phyloP scores from a whole-genome alignment of 2,888 invertebrate genomes.

The Drosophila helvetica region DNA sequence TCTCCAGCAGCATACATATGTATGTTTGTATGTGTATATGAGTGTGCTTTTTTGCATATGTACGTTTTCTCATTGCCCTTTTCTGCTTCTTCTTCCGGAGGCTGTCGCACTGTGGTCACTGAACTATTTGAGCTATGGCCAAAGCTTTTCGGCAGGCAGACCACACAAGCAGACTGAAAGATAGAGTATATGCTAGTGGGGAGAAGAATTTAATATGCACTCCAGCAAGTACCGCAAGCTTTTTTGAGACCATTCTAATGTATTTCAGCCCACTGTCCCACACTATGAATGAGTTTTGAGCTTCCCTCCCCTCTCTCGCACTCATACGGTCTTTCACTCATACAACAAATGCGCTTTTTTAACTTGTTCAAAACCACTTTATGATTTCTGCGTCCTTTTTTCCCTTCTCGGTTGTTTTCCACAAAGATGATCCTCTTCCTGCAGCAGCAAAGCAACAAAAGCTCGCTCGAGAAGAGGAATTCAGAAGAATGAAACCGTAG shows the following conservation, averaged over 20 bases:
- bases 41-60: constrained; percentile 61
- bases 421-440: constrained; percentile 76
- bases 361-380: constrained; percentile 78
- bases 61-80: constrained; percentile 65
- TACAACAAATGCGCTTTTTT: constrained; percentile 54
- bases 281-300: constrained; percentile 69
- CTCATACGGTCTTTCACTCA: background rate
- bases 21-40: constrained; percentile 17
- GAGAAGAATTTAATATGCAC: background rate
- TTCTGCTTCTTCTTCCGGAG: constrained; percentile 35
- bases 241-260: background rate
- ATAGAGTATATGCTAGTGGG: background rate
- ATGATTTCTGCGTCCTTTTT: constrained; percentile 75
- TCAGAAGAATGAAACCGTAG: constrained; percentile 77
- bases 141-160: background rate
- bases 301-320: constrained; percentile 19
- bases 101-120: constrained; percentile 58
- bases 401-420: constrained; percentile 54
- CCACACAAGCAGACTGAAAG: background rate
- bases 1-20: constrained; percentile 33
- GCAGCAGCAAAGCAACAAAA: constrained; percentile 69
- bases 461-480: constrained; percentile 63
- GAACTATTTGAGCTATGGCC: constrained; percentile 22
- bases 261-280: constrained; percentile 55
- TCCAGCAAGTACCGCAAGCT: background rate